A percentile compares a stretch with the other conserved stretches of the same genome.
Evolutionary conservation across 2,797 vertebrate genomes (phyloP).

Genomic region (Phataginus tetradactyla): DNA sequence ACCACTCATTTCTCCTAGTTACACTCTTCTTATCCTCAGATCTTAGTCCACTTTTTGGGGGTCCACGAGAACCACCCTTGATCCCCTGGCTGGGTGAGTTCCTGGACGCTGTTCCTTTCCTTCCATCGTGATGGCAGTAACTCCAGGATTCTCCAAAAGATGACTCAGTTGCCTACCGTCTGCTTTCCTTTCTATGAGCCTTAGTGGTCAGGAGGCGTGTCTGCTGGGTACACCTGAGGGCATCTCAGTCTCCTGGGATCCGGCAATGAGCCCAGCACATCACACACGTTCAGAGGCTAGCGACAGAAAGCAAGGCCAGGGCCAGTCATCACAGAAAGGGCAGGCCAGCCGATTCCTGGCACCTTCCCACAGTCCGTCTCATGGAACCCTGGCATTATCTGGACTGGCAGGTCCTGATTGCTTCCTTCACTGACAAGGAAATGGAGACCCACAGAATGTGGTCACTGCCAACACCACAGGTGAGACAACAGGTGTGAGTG

Average conservation of each 20-base stretch:
- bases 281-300: background rate
- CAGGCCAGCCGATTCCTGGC: accelerated
- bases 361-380: background rate
- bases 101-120: background rate
- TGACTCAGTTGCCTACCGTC: background rate
- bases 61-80: no score
- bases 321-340: accelerated
- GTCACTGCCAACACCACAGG: background rate
- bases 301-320: background rate
- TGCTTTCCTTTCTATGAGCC: background rate
- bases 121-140: accelerated
- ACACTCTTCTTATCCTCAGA: background rate
- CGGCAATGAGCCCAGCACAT: background rate
- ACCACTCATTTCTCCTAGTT: background rate
- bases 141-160: background rate
- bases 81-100: background rate
- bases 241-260: background rate
- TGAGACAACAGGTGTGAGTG: background rate
- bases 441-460: background rate
- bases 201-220: background rate
- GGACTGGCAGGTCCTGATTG: accelerated
- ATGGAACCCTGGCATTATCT: background rate
- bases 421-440: background rate
- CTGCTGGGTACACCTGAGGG: background rate
- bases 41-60: background rate